Evolutionary conservation across 2,113 vertebrate species (phyloP).

Genomic region (Cynoglossus semilaevis): DNA sequence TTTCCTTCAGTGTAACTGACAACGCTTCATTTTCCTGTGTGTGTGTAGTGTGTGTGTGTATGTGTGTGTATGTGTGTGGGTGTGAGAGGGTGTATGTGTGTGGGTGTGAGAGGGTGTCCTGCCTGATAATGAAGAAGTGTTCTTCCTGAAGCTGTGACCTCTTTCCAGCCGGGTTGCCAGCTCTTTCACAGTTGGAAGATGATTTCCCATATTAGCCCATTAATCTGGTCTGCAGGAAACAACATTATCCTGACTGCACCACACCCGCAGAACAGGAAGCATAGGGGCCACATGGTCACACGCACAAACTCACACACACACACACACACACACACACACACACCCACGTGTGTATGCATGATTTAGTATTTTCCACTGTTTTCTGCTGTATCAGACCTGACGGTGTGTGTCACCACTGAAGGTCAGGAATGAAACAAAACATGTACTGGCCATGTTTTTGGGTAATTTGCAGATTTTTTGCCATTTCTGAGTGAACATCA

Average conservation of each 20-base stretch:
- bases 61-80: too few relatives aligned
- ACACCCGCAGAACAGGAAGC: constrained; percentile 39
- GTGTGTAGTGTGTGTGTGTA: too few relatives aligned
- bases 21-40: too few relatives aligned
- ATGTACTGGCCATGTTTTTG: not conserved
- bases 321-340: constrained; percentile 7
- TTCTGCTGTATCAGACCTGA: constrained; percentile 35
- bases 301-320: constrained; percentile 14
- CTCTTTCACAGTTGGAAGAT: constrained; percentile 60
- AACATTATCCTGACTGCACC: constrained; percentile 38
- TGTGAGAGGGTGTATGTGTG: too few relatives aligned
- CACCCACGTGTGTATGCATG: constrained; percentile 11
- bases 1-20: too few relatives aligned
- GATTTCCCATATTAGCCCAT: constrained; percentile 59
- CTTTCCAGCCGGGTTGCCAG: constrained; percentile 10
- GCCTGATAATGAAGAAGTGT: constrained; percentile 3
- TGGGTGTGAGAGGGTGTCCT: not conserved
- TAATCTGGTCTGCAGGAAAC: constrained; percentile 61
- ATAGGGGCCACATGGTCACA: constrained; percentile 3
- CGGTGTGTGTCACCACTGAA: constrained; percentile 35
- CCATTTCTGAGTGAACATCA: too few relatives aligned
- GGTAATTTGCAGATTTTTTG: too few relatives aligned
- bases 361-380: constrained; percentile 7
- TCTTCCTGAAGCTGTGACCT: constrained; percentile 26
- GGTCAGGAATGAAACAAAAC: constrained; percentile 24